Evolutionary conservation across 2,888 invertebrate genomes (phyloP).

Genomic region (Cheilosia pagana): DNA sequence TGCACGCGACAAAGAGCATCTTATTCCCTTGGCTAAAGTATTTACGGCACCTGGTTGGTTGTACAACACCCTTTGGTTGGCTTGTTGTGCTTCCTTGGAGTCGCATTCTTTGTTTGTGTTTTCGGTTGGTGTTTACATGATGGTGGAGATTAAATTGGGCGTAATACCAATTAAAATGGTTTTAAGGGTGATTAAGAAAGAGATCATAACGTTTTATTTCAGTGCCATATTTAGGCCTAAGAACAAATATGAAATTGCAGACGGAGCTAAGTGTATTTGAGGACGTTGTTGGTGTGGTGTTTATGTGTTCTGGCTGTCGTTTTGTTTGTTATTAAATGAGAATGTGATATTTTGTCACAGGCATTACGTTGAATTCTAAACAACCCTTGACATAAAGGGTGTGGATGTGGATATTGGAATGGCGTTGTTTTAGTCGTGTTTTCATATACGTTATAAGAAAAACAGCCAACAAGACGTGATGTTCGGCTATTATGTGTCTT

Average conservation of each 20-base stretch:
- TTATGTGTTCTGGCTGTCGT: constrained; percentile 1
- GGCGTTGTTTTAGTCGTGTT: not conserved
- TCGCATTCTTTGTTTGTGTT: constrained; percentile 16
- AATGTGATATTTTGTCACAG: constrained; percentile 21
- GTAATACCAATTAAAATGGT: constrained; percentile 54
- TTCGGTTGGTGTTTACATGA: constrained; percentile 52
- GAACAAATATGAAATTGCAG: constrained; percentile 5
- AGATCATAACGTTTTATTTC: constrained; percentile 40
- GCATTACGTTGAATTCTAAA: not conserved
- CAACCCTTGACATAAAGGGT: not conserved
- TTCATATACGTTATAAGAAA: too few relatives aligned
- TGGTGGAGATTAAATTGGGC: constrained; percentile 49
- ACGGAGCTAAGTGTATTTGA: not conserved
- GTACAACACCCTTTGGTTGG: constrained; percentile 5
- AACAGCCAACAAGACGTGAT: too few relatives aligned
- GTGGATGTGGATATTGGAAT: not conserved
- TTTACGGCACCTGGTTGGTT: constrained; percentile 47
- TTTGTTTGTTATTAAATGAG: constrained; percentile 19
- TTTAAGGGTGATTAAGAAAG: constrained; percentile 27
- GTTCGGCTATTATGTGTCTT: too few relatives aligned
- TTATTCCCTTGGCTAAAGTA: constrained; percentile 48
- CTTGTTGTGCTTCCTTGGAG: not conserved
- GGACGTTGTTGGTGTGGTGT: not conserved
- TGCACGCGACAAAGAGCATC: constrained; percentile 25
- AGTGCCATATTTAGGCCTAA: not conserved